Evolutionary conservation across 1,140 invertebrate genomes (phyloP).

Genomic region (Portunus trituberculatus): DNA sequence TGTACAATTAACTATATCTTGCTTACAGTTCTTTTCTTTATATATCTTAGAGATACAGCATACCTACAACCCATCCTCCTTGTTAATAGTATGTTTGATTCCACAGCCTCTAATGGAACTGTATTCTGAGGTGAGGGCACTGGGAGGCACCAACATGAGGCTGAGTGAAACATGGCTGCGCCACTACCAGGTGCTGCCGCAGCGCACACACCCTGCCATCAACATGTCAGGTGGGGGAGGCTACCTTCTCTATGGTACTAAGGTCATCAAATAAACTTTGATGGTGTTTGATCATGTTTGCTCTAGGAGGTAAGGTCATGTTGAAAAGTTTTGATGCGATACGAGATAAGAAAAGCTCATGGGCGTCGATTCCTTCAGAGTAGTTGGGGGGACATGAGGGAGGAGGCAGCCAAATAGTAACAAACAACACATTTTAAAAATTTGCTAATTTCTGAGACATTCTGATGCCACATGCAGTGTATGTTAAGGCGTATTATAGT

Average conservation of each 20-base stretch:
- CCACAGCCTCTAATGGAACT: conserved; percentile 87
- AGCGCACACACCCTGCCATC: conserved; percentile 91
- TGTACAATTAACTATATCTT: too few species aligned
- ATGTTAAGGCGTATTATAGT: too few species aligned
- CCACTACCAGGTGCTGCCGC: conserved; percentile 92
- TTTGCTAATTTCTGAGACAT: too few species aligned
- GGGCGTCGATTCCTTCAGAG: too few species aligned
- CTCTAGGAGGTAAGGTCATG: neutral
- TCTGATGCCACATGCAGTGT: too few species aligned
- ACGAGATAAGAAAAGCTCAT: too few species aligned
- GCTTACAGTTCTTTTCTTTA: too few species aligned
- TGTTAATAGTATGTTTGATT: conserved; percentile 33
- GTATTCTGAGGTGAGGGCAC: conserved; percentile 87
- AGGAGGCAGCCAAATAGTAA: too few species aligned
- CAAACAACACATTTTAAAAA: too few species aligned
- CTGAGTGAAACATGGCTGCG: conserved; percentile 93
- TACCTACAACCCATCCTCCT: neutral
- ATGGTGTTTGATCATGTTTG: neutral
- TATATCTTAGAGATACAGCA: too few species aligned
- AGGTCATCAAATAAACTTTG: neutral
- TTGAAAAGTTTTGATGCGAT: neutral
- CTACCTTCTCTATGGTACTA: conserved; percentile 86
- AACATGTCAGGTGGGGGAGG: conserved; percentile 88
- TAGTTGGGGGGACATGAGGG: too few species aligned
- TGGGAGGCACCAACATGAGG: conserved; percentile 86